These are phyloP conservation scores for Orthosia gracilis DNA, from an alignment of 2,888 invertebrate genomes.

Conservation along the genomic window DNA sequence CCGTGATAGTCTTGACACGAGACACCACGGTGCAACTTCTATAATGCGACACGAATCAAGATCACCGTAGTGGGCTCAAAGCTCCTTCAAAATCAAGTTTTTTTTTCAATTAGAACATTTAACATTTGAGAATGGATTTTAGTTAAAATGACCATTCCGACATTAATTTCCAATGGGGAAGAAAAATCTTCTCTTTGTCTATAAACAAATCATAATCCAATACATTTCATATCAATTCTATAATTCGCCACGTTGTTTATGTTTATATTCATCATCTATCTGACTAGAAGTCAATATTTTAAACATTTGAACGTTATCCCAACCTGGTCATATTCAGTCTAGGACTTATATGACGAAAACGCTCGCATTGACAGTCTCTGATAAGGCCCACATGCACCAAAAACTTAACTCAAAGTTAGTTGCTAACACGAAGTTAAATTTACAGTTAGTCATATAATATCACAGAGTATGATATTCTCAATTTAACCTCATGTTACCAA, in stretches of 20 bases:
- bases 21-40: too few species aligned
- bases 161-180: background rate
- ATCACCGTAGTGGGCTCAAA: background rate
- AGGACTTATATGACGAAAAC: background rate
- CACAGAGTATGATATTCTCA: too few species aligned
- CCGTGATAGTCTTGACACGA: too few species aligned
- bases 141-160: too few species aligned
- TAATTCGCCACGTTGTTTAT: background rate
- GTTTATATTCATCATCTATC: background rate
- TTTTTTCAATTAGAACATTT: background rate
- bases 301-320: background rate
- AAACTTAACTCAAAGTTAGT: too few species aligned
- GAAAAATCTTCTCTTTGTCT: too few species aligned
- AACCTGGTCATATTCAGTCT: background rate
- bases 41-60: background rate
- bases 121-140: too few species aligned
- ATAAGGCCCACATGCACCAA: too few species aligned
- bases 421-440: too few species aligned
- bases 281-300: background rate
- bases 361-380: too few species aligned
- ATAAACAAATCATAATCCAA: too few species aligned
- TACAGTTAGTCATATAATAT: too few species aligned
- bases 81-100: background rate
- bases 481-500: background rate
- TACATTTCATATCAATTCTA: background rate